Evolutionary conservation across 2,888 invertebrate species (phyloP).

Genomic region (Eudiplozoon nipponicum): DNA sequence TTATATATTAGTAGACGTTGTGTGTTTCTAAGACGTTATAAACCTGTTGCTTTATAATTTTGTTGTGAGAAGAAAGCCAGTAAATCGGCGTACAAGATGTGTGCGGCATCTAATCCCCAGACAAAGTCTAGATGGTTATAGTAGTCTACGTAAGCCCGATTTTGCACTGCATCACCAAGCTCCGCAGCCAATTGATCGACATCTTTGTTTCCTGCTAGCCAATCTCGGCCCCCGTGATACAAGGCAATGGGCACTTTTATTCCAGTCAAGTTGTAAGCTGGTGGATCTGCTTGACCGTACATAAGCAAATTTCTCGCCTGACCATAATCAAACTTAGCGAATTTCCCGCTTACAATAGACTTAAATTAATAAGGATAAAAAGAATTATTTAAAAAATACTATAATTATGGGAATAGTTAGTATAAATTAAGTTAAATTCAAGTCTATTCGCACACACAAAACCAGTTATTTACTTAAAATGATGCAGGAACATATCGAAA

Average conservation of each 20-base stretch:
- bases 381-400: too few relatives aligned
- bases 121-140: slow-evolving; percentile 30
- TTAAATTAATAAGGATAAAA: too few relatives aligned
- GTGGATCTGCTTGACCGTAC: slow-evolving; percentile 25
- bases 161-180: slow-evolving; percentile 1
- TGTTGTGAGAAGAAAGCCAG: slow-evolving; percentile 17
- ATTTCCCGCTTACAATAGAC: slow-evolving; percentile 29
- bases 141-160: too few relatives aligned
- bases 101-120: slow-evolving; percentile 26
- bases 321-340: slow-evolving; percentile 42
- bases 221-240: slow-evolving; percentile 40
- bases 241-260: slow-evolving; percentile 31
- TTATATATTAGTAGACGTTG: too few relatives aligned
- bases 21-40: too few relatives aligned
- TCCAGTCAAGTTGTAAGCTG: slow-evolving; percentile 21
- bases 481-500: too few relatives aligned
- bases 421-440: too few relatives aligned
- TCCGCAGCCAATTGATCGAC: slow-evolving; percentile 9
- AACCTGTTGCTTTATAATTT: too few relatives aligned
- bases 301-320: slow-evolving; percentile 28
- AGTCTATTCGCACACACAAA: too few relatives aligned
- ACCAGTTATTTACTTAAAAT: too few relatives aligned
- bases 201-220: slow-evolving; percentile 34
- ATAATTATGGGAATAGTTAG: too few relatives aligned
- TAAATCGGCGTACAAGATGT: slow-evolving; percentile 23